Base-by-base conservation (phyloP, 2,113 vertebrate species). In the Archilochus colubris region DNA sequence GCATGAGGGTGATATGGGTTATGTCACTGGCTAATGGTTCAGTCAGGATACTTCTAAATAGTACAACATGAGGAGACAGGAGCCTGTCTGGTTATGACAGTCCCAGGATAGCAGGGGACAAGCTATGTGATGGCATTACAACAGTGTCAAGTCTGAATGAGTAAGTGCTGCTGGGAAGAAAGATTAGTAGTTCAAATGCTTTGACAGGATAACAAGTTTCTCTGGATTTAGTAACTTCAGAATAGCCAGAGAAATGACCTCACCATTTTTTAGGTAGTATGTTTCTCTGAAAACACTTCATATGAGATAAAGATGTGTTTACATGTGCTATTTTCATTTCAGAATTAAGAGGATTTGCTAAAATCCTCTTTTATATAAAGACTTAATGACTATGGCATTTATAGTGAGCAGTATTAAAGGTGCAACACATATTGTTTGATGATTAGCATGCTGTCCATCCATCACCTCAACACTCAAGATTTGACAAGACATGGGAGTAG, bases 101-200 rank as follows among this genome's bases (percentile, higher is more conserved):
- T 66, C 63, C 40, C 79, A 89, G 82, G 85, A 94, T 20, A 96
- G 46, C 27, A 69, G 46, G 12, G 50, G 58, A 36, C 33, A 76
- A 64, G 27, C 22, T 58, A 30, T 89, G 27, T 73, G 70, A 58
- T 51, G 43, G 25, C 75, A 51, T 69, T 89, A 58, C 20, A 66
- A 12, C 25, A 50, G 36, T 38, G 62, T 38, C 15, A 16, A 76
- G 66, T 36, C 67, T 69, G 70, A 86, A 83, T 64, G 33, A 80
- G 27, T 84, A 93, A 73, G 62, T 91, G 58, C 7, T 82, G 23
- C 67, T 73, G 62, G 62, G 53, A 94, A 82, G 53, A 59, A 81
- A 87, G 67, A 50, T 70, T 82, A 82, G n/a, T 53, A 33, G 23
- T n/a, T 78, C 57, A 84, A 91, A 68, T 1, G 4, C 44, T 19